Base-by-base conservation (phyloP, 2,113 vertebrate species). In the Caloenas nicobarica region DNA sequence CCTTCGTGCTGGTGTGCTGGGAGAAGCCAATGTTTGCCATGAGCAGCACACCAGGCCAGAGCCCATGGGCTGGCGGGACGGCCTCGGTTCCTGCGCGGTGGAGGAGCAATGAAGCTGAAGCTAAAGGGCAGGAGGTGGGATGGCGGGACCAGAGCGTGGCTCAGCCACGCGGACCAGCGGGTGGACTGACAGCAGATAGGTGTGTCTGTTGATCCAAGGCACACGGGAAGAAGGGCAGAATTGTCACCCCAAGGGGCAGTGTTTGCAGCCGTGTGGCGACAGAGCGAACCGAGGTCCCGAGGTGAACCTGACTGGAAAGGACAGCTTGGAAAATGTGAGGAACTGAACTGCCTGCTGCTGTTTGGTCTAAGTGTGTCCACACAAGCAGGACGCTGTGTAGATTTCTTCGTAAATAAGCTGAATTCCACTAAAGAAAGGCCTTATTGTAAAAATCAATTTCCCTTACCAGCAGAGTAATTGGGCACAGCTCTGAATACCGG, bases 371-470 rank as follows among this genome's bases (percentile, higher is more conserved):
- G 46, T 21, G 25, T 48, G 73, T 89, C 73, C 64, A 78, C 53
- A 68, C 64, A 91, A 78, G 57, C 53, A 79, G 69, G 46, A 68
- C 0, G 1, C 34, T 76, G 29, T 71, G 42, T 81, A 60, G 33
- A 69, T 64, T 88, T 86, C 44, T 91, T 91, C 53, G 61, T 64
- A 93, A 91, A 79, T 87, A 91, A 89, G 87, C 78, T 38, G 56
- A 91, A 86, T 81, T 89, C 86, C 3, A 0, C n/a, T 77, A 44
- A 72, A 93, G 68, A 88, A 90, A 84, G 61, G 79, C 38, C 11
- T 71, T 83, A 53, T 21, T 91, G 81, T 93, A 89, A 91, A 95
- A 87, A 70, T 84, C 42, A n/a, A 25, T 89, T 94, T 86, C 36
- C 26, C 31, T 57, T 85, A 60, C 60, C 34, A 69, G 40, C 48